phyloP scores from a whole-genome alignment of 2,113 vertebrate genomes.

The Pachypanchax playfairii region DNA sequence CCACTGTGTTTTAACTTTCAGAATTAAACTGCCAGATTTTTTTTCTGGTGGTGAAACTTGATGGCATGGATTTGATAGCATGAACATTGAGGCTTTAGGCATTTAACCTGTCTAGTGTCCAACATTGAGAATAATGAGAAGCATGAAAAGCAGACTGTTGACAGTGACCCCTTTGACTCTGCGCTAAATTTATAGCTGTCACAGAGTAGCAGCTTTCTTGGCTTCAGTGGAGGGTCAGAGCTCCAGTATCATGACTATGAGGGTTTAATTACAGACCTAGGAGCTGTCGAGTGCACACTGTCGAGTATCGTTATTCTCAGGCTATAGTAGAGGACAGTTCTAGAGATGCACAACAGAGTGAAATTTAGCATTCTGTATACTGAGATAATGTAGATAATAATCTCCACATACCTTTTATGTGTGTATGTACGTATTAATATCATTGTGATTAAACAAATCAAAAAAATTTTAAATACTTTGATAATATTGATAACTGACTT shows the following conservation, averaged over 20 bases:
- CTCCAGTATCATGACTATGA: constrained; percentile 49
- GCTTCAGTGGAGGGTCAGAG: constrained; percentile 47
- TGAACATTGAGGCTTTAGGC: constrained; percentile 32
- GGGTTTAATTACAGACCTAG: constrained; percentile 57
- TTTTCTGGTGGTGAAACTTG: constrained; percentile 21
- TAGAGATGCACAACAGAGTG: not conserved
- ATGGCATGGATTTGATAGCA: not conserved
- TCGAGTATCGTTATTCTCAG: not conserved
- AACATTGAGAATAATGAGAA: constrained; percentile 65
- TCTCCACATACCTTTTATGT: no score
- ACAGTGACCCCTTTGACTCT: constrained; percentile 62
- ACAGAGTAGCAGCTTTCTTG: constrained; percentile 25
- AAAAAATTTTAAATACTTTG: no score
- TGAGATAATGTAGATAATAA: no score
- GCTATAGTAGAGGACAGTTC: constrained; percentile 1
- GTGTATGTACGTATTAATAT: no score
- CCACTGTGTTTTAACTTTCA: constrained; percentile 46
- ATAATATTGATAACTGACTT: no score
- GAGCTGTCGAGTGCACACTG: no score
- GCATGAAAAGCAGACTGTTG: constrained; percentile 65
- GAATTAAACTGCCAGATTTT: constrained; percentile 40
- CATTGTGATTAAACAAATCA: no score
- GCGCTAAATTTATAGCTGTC: constrained; percentile 55
- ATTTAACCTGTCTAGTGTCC: constrained; percentile 48
- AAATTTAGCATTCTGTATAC: not conserved